A percentile compares a stretch with the other conserved stretches of the same genome.
These are phyloP conservation scores for Lepus europaeus DNA, from an alignment of 2,113 vertebrate genomes.

Conservation along the genomic window DNA sequence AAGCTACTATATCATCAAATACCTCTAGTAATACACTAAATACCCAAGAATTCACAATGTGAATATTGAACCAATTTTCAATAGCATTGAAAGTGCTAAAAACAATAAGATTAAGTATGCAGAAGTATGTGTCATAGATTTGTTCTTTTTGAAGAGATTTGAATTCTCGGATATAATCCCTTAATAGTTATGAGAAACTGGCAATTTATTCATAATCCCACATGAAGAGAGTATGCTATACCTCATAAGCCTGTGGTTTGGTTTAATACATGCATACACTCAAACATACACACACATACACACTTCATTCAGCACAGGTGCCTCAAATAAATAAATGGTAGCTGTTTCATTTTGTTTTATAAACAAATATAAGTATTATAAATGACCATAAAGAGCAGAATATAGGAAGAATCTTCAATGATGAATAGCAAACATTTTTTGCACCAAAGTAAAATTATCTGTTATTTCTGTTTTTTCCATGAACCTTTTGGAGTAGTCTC, in stretches of 20 bases:
- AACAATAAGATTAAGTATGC: neutral
- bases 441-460: no score
- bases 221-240: neutral
- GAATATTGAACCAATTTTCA: conserved; percentile 3
- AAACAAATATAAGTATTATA: neutral
- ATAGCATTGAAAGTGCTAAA: conserved; percentile 9
- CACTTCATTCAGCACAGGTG: no score
- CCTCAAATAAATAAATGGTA: neutral
- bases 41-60: neutral
- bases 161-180: neutral
- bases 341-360: neutral
- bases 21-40: conserved; percentile 47
- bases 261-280: neutral
- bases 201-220: neutral
- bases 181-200: neutral
- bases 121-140: neutral
- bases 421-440: no score
- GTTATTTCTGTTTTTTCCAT: no score
- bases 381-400: no score
- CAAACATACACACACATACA: no score
- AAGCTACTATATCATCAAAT: neutral
- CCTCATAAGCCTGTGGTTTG: neutral
- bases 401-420: no score
- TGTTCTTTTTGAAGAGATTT: conserved; percentile 8
- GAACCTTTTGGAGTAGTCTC: no score